phyloP scores from a whole-genome alignment of 2,113 vertebrate genomes.

The Tapirus terrestris region DNA sequence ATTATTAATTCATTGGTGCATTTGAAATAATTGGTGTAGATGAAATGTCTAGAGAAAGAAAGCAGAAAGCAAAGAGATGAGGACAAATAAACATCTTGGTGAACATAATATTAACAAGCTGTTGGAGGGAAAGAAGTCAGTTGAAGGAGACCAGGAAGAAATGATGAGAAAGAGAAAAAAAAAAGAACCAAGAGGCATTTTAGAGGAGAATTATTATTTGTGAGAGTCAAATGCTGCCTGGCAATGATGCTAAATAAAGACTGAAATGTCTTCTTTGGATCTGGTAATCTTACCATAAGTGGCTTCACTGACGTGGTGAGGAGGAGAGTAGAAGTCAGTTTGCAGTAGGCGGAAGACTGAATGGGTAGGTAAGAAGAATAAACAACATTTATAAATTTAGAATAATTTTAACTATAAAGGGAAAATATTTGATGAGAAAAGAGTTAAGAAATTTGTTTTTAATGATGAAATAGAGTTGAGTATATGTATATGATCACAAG shows the following conservation, averaged over 20 bases:
- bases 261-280: neutral
- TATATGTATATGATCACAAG: neutral
- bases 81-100: neutral
- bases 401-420: neutral
- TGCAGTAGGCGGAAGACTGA: neutral
- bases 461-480: neutral
- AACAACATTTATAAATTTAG: neutral
- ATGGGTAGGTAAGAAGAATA: neutral
- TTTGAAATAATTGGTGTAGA: neutral
- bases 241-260: neutral
- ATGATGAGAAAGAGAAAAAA: neutral
- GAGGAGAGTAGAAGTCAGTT: neutral
- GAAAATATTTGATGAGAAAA: neutral
- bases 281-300: neutral
- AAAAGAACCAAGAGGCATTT: neutral
- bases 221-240: neutral
- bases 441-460: neutral
- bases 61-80: neutral
- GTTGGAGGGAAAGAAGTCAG: neutral
- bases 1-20: neutral
- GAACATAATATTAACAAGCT: neutral
- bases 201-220: neutral
- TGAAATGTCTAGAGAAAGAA: neutral
- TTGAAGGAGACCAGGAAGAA: neutral
- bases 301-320: accelerated